Evolutionary conservation across 2,888 invertebrate species (phyloP).

Genomic region (Cephus rjabovi): DNA sequence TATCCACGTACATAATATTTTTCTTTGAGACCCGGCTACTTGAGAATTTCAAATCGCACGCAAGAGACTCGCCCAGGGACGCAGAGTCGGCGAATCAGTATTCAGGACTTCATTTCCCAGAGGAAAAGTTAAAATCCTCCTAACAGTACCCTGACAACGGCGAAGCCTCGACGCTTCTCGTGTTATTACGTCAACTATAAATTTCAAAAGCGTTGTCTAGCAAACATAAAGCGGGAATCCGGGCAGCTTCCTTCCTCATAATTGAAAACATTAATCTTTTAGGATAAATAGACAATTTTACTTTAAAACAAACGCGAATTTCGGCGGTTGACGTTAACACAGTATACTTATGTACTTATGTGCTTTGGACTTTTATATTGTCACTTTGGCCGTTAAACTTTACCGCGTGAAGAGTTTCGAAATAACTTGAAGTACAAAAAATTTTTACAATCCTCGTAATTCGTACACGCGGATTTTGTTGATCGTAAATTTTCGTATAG

Average conservation of each 20-base stretch:
- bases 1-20: no score
- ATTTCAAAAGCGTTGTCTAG: constrained; percentile 24
- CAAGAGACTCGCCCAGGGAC: no score
- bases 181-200: constrained; percentile 26
- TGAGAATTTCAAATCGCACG: no score
- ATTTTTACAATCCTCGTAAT: no score
- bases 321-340: no score
- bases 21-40: no score
- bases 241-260: constrained; percentile 10
- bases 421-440: no score
- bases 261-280: constrained; percentile 22
- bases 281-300: constrained; percentile 15
- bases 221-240: neutral
- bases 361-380: no score
- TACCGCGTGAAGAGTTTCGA: no score
- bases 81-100: neutral
- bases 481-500: no score
- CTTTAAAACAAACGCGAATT: neutral
- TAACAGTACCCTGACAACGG: constrained; percentile 2
- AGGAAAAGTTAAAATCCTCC: neutral
- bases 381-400: no score
- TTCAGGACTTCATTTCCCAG: neutral
- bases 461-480: no score
- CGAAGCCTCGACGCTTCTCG: neutral
- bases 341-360: rapidly evolving